phyloP scores from a whole-genome alignment of 1,140 invertebrate genomes.

The Pissodes strobi region DNA sequence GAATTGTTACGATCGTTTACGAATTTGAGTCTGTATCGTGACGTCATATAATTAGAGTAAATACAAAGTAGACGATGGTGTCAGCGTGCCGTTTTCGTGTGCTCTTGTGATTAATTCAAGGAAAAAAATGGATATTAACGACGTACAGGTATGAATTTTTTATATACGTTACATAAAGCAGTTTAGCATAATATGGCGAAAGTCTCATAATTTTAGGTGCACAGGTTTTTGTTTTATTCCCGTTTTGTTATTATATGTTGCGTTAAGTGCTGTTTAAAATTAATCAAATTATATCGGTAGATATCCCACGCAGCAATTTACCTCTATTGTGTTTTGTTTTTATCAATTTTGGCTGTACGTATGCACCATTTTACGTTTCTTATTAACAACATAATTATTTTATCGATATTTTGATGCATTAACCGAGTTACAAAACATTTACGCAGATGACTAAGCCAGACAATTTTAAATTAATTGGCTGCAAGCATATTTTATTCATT shows the following conservation, averaged over 20 bases:
- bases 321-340: conserved; percentile 30
- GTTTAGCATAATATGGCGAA: conserved; percentile 25
- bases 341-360: too few species aligned
- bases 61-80: conserved; percentile 75
- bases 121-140: conserved; percentile 59
- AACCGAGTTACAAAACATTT: too few species aligned
- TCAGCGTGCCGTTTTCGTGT: conserved; percentile 63
- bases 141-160: conserved; percentile 56
- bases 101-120: conserved; percentile 57
- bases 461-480: conserved; percentile 9
- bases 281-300: conserved; percentile 33
- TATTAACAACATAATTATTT: background rate
- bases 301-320: conserved; percentile 36
- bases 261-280: conserved; percentile 36
- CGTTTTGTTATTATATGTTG: conserved; percentile 39
- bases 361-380: background rate
- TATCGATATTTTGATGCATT: too few species aligned
- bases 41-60: conserved; percentile 79
- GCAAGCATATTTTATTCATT: conserved; percentile 14
- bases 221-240: conserved; percentile 24
- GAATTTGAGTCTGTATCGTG: conserved; percentile 62
- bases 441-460: conserved; percentile 11
- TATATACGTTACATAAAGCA: conserved; percentile 22
- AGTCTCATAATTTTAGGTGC: conserved; percentile 27
- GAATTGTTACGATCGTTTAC: conserved; percentile 49